Base-by-base conservation (phyloP, 2,113 vertebrate genomes). In the Martes martes region DNA sequence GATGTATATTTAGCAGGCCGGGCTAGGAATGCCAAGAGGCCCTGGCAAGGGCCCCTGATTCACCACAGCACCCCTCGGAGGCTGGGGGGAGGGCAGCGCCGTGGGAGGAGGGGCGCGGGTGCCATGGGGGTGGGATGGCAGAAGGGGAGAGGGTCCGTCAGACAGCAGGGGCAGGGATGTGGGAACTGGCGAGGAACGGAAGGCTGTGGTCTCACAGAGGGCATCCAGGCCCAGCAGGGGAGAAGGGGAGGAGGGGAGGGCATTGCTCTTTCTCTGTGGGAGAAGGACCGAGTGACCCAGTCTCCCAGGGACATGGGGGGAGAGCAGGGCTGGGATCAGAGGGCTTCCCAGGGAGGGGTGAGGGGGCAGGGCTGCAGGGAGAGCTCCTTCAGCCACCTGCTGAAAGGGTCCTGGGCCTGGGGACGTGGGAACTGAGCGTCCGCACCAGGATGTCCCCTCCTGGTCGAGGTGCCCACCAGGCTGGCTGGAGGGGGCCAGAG, bases 1-100 rank as follows among this genome's bases (percentile, higher is more conserved):
- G 50, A 82, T 61, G 85, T 97, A 89, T 96, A 95, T 95, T 97
- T 94, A 98, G 98, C 96, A 52, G 87, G 65, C 78, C 5, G 63
- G 39, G 91, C 67, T 9, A 52, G 92, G 74, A 55, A 4, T 78
- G 94, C 94, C 86, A 93, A 55, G 50, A 73, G 31, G 78, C 73
- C 90, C 92, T 52, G 50, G 52, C 82, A 50, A 4, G 0, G 1
- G 82, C 81, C 50, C 26, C 61, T 13, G 33, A 21, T 67, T 47
- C 16, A n/a, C 69, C 76, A 36, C 61, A 21, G 16, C 7, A 9
- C 79, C 61, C n/a, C 6, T 14, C 0, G 11, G 18, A 67, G 33
- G 42, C 33, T 19, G n/a, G 36, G 52, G 33, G 39, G 0, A 1
- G 81, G 80, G 33, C 9, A 8, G 7, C 14, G 55, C 8, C 0